These are phyloP conservation scores for Drosophila funebris DNA, from an alignment of 1,140 invertebrate genomes.

Conservation along the genomic window DNA sequence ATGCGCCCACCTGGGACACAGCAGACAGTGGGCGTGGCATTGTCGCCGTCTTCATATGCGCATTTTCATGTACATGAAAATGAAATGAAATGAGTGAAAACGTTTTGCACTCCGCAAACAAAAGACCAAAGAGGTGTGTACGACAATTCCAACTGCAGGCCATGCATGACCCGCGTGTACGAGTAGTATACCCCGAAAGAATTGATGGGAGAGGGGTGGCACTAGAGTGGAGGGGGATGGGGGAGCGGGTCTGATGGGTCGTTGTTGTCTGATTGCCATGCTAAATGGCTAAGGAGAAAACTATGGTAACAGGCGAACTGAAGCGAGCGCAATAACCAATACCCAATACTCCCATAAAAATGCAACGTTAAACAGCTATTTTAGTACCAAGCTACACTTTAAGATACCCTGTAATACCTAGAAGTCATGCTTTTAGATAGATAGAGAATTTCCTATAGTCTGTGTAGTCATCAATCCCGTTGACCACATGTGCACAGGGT, in stretches of 20 bases:
- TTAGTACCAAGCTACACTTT: not conserved
- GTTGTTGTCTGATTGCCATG: constrained; percentile 72
- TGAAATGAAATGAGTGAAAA: constrained; percentile 75
- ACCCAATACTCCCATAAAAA: constrained; percentile 38
- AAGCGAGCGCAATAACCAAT: constrained; percentile 38
- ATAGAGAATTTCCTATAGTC: not conserved
- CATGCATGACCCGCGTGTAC: constrained; percentile 70
- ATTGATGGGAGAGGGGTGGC: not conserved
- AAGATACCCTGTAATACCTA: constrained; percentile 16
- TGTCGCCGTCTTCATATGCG: constrained; percentile 26
- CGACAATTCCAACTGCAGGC: constrained; percentile 65
- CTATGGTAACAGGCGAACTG: constrained; percentile 44
- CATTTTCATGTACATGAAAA: constrained; percentile 74
- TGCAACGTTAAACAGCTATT: not conserved
- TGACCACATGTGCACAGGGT: constrained; percentile 5
- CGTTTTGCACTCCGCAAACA: constrained; percentile 51
- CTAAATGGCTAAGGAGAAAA: constrained; percentile 74
- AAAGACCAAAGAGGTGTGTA: constrained; percentile 65
- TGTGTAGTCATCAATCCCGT: not conserved
- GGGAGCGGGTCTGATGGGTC: constrained; percentile 4
- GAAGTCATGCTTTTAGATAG: too few species aligned
- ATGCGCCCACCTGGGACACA: constrained; percentile 8
- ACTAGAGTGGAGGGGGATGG: not conserved
- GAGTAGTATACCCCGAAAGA: constrained; percentile 22
- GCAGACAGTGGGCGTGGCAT: constrained; percentile 56